A percentile compares a stretch with the other conserved stretches of the same genome.
Evolutionary conservation across 2,113 vertebrate species (phyloP).

Genomic region (Leucopsar rothschildi): DNA sequence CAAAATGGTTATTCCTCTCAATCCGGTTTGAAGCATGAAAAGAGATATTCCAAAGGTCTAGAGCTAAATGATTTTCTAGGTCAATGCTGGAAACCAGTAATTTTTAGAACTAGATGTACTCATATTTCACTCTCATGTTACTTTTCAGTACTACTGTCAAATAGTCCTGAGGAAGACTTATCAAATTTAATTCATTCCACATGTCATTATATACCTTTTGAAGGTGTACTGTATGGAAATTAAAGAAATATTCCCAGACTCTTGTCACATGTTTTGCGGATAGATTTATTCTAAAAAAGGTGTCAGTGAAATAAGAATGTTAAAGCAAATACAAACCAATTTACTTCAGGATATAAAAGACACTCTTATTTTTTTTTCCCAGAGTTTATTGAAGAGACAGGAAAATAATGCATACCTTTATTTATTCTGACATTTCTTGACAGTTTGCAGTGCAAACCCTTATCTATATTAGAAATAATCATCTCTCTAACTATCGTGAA

Average conservation of each 20-base stretch:
- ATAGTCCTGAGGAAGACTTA: not conserved
- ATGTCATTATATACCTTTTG: not conserved
- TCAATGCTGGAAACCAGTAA: not conserved
- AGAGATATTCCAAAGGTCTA: not conserved
- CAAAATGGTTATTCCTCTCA: not conserved
- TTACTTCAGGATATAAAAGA: not conserved
- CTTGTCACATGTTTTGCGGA: not conserved
- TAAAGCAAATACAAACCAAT: not conserved
- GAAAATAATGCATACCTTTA: constrained; percentile 12
- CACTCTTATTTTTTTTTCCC: not conserved
- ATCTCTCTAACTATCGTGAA: not conserved
- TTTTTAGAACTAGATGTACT: not conserved
- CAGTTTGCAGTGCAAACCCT: not conserved
- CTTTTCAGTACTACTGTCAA: not conserved
- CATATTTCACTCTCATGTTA: not conserved
- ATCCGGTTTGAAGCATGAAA: not conserved
- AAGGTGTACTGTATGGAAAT: not conserved
- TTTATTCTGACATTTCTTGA: constrained; percentile 42
- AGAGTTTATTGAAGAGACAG: not conserved
- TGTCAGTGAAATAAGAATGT: not conserved
- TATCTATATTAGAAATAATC: constrained; percentile 42
- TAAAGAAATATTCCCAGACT: not conserved
- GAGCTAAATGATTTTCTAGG: not conserved
- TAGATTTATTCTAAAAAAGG: not conserved
- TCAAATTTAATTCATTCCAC: not conserved